Conservation (phyloP, 2,113 vertebrate genomes). For the Heteronetta atricapilla region DNA sequence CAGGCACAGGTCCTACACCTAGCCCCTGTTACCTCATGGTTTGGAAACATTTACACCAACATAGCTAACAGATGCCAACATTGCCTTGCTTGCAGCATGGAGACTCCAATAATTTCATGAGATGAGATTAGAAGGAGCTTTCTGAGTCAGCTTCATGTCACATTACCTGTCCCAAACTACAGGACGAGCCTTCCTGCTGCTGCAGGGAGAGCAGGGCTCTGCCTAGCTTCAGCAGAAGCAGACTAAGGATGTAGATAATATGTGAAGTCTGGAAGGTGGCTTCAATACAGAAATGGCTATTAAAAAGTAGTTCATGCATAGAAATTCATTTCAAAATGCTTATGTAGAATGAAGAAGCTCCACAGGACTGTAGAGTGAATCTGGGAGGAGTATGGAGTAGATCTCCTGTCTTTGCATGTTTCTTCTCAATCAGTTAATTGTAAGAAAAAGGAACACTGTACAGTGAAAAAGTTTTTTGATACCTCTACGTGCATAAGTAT, state of each 20-base stretch:
- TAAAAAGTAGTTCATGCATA: neutral
- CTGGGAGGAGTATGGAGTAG: neutral
- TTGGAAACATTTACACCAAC: constrained; percentile 2
- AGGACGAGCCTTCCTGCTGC: accelerated
- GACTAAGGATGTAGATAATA: neutral
- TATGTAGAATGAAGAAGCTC: neutral
- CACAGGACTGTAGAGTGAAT: neutral
- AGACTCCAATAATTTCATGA: neutral
- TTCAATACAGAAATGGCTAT: neutral
- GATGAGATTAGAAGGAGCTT: neutral
- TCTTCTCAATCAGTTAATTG: neutral
- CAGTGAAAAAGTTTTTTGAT: neutral
- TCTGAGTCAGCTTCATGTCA: neutral
- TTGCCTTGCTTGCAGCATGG: neutral
- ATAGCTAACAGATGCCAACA: neutral
- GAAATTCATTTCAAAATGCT: neutral
- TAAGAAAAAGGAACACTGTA: neutral
- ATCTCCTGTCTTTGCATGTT: neutral
- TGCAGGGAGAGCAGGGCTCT: neutral
- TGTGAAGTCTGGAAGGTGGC: neutral
- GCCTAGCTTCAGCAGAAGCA: neutral
- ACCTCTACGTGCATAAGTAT: neutral
- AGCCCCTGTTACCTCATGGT: neutral
- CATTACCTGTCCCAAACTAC: neutral
- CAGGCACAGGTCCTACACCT: neutral